Evolutionary conservation across 2,888 invertebrate genomes (phyloP).

Genomic region (Eilema griseolum): DNA sequence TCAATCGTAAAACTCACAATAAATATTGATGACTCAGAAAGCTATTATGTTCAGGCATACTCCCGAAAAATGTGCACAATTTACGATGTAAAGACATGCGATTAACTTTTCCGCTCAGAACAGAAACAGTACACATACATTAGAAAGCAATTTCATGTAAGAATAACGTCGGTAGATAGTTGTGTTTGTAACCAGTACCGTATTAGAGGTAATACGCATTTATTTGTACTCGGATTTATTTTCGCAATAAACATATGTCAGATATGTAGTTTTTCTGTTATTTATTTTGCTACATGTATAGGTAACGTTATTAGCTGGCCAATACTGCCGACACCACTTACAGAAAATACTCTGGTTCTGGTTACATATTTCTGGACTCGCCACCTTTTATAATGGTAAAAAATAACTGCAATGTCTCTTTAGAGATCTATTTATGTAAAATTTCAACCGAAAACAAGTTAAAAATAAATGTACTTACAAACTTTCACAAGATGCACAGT

Average conservation of each 20-base stretch:
- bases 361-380: background rate
- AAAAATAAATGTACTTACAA: no score
- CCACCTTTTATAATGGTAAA: no score
- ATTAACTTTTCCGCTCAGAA: slow-evolving; percentile 70
- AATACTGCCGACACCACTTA: background rate
- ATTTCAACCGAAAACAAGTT: no score
- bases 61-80: slow-evolving; percentile 80
- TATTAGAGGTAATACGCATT: background rate
- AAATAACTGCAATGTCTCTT: no score
- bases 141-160: slow-evolving; percentile 30
- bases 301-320: background rate
- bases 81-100: slow-evolving; percentile 80
- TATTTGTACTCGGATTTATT: slow-evolving; percentile 13
- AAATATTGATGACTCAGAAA: slow-evolving; percentile 83
- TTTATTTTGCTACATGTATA: slow-evolving; percentile 1
- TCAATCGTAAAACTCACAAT: slow-evolving; percentile 79
- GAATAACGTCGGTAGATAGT: slow-evolving; percentile 20
- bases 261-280: slow-evolving; percentile 4
- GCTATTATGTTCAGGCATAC: slow-evolving; percentile 79
- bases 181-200: slow-evolving; percentile 11
- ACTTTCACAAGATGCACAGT: no score
- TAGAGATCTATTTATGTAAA: no score
- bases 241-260: background rate
- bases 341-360: background rate
- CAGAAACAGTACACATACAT: slow-evolving; percentile 42